These are phyloP conservation scores for Myiozetetes cayanensis DNA, from an alignment of 2,113 vertebrate genomes.

Conservation along the genomic window DNA sequence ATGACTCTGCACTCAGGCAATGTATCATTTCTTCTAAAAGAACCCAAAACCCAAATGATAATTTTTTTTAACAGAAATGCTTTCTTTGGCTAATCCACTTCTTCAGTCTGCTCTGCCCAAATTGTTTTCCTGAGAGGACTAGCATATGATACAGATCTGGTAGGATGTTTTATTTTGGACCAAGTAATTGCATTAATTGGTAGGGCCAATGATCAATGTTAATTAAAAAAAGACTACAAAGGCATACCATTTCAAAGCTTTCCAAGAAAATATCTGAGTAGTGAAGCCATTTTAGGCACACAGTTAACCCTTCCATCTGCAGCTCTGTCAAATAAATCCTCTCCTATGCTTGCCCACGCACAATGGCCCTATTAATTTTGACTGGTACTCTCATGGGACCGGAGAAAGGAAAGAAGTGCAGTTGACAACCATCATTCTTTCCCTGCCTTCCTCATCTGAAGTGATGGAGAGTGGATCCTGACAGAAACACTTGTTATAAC, in stretches of 20 bases:
- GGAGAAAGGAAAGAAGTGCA: not conserved
- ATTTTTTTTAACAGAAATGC: slow-evolving; percentile 38
- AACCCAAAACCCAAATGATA: not conserved
- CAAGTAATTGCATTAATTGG: slow-evolving; percentile 48
- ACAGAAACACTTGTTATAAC: not conserved
- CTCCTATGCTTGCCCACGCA: not conserved
- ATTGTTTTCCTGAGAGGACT: slow-evolving; percentile 22
- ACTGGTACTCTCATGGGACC: not conserved
- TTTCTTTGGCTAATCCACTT: slow-evolving; percentile 39
- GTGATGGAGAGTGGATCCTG: not conserved
- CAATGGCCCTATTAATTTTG: not conserved
- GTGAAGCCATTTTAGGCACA: not conserved
- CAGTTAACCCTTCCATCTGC: slow-evolving; percentile 26
- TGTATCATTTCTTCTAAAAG: slow-evolving; percentile 25
- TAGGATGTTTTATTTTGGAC: slow-evolving; percentile 30
- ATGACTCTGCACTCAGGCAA: not conserved
- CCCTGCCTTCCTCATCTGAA: not conserved
- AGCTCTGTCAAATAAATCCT: not conserved
- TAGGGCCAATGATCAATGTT: slow-evolving; percentile 13
- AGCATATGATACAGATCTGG: slow-evolving; percentile 10
- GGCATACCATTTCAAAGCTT: slow-evolving; percentile 28
- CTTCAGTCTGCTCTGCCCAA: slow-evolving; percentile 26
- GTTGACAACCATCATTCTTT: not conserved
- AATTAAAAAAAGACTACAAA: slow-evolving; percentile 27
- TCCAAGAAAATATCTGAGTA: slow-evolving; percentile 12